phyloP scores from a whole-genome alignment of 2,888 invertebrate species.

The Cephus pygmeus region DNA sequence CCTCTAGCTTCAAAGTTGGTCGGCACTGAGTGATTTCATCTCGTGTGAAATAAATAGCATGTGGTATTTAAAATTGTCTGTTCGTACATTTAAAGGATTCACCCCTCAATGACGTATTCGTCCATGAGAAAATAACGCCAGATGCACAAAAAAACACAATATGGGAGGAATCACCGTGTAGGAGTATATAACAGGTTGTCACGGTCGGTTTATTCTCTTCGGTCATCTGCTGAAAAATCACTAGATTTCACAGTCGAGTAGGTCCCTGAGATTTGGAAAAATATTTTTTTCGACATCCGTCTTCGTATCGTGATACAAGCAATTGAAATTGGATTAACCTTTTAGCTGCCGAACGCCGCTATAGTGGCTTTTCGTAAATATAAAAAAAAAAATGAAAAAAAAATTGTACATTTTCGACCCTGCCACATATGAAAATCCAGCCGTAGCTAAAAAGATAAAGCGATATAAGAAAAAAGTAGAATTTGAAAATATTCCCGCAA shows the following conservation, averaged over 20 bases:
- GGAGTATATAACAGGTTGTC: slow-evolving; percentile 52
- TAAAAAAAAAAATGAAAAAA: too few species aligned
- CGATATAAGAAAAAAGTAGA: too few species aligned
- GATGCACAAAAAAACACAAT: slow-evolving; percentile 50
- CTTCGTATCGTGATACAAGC: too few species aligned
- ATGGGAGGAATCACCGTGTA: slow-evolving; percentile 49
- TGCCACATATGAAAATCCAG: too few species aligned
- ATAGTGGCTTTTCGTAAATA: too few species aligned
- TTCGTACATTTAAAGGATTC: slow-evolving; percentile 46
- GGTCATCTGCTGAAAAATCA: slow-evolving; percentile 48
- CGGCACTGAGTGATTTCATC: slow-evolving; percentile 29
- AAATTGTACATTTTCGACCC: too few species aligned
- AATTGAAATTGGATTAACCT: too few species aligned
- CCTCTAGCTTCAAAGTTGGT: not conserved
- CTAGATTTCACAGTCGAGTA: not conserved
- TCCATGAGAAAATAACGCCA: slow-evolving; percentile 61
- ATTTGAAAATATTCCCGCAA: too few species aligned
- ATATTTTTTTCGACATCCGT: too few species aligned
- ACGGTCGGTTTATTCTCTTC: slow-evolving; percentile 28
- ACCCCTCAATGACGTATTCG: slow-evolving; percentile 34
- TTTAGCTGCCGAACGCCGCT: too few species aligned
- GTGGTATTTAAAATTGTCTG: slow-evolving; percentile 51
- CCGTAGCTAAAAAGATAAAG: too few species aligned
- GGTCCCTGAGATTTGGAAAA: too few species aligned
- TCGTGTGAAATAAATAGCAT: slow-evolving; percentile 62